Base-by-base conservation (phyloP, 2,797 vertebrate species). In the Pterois miles region DNA sequence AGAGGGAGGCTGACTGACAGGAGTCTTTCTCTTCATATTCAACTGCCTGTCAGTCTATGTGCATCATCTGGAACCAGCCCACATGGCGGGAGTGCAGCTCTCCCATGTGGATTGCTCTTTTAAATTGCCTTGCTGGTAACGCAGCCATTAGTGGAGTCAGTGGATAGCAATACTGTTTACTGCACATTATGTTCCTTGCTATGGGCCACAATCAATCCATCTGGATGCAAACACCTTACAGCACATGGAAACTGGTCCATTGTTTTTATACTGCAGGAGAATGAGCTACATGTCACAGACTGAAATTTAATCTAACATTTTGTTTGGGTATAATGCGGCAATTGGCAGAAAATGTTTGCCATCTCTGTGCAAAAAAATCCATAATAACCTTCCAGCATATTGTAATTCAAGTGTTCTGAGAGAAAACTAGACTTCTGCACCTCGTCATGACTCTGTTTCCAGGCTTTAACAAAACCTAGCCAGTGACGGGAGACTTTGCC, bases 1-100 rank as follows among this genome's bases (percentile, higher is more conserved):
- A 75, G 82, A 74, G 59, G n/a, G 50, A 43, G 38, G 57, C 68
- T 83, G 85, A 88, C 70, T 88, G 91, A 90, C 88, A 86, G 77
- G 63, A 80, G 71, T 60, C 75, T 48, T 65, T 88, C 87, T 83
- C 29, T 72, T 81, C 23, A 1, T 71, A 60, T 85, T 63, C 23
- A 76, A 18, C 80, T 18, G 43, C 58, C 82, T 88, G 89, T 89
- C 93, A 88, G 78, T 90, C 82, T 59, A 54, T 38, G 81, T 63
- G 86, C 84, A 82, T 82, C 65, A 8, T 85, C 33, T 83, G 80
- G 80, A 92, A 89, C 82, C 25, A 54, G 71, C 66, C 78, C 52
- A 54, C 72, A 76, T 76, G 70, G 56, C 82, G 63, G 27, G 16
- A 82, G 48, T 66, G 56, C 54, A 29, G 10, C 38, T 68, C 62